Evolutionary conservation across 2,888 invertebrate genomes (phyloP).

Genomic region (Rhagium mordax): DNA sequence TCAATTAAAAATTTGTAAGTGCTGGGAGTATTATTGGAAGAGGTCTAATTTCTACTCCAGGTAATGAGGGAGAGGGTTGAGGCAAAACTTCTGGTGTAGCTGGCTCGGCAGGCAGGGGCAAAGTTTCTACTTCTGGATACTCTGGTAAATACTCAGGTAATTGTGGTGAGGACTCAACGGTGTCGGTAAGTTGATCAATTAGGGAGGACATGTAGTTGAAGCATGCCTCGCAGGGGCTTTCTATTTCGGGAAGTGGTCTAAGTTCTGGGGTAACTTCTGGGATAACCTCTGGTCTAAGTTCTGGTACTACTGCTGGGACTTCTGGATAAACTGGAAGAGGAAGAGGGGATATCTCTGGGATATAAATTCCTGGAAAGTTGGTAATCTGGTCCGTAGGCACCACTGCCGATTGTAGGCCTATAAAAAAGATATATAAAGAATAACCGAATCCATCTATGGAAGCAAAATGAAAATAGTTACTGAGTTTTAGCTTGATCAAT

Average conservation of each 20-base stretch:
- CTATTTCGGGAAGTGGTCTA: conserved; percentile 2
- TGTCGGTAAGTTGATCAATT: conserved; percentile 1
- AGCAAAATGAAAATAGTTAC: no score
- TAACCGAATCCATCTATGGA: no score
- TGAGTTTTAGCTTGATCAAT: no score
- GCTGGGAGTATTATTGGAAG: background rate
- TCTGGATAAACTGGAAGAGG: conserved; percentile 4
- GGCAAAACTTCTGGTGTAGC: background rate
- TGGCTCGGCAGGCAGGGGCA: background rate
- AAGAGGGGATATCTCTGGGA: background rate
- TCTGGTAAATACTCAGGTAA: background rate
- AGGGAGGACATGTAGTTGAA: conserved; percentile 37
- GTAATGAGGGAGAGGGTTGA: background rate
- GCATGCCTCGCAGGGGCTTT: conserved; percentile 38
- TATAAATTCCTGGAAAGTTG: background rate
- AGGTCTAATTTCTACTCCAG: background rate
- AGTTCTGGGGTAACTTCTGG: conserved; percentile 9
- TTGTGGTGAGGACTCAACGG: background rate
- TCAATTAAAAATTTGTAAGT: background rate
- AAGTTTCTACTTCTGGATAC: background rate
- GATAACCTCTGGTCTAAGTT: conserved; percentile 20
- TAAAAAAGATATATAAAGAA: no score
- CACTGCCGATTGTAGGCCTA: background rate
- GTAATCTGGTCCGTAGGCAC: background rate
- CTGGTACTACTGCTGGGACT: background rate